A percentile compares a stretch with the other conserved stretches of the same genome.
phyloP scores from a whole-genome alignment of 2,888 invertebrate genomes.

The Tanypteryx hageni region DNA sequence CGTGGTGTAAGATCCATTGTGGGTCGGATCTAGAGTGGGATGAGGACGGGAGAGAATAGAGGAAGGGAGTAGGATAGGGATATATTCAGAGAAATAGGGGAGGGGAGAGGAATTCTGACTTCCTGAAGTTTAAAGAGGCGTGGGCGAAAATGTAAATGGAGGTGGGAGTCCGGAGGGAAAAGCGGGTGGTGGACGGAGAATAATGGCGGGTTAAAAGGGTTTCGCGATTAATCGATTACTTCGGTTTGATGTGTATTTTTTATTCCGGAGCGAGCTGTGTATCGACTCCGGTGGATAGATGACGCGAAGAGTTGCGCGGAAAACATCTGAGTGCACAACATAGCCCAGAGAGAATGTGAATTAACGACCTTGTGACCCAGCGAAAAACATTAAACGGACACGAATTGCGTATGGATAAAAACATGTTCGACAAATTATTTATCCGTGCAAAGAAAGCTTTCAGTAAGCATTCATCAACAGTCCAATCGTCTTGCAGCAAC shows the following conservation, averaged over 20 bases:
- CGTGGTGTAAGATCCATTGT: not conserved
- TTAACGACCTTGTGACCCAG: not conserved
- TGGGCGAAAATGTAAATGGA: not conserved
- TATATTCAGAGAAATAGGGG: not conserved
- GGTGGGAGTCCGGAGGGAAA: not conserved
- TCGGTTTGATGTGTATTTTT: conserved; percentile 16
- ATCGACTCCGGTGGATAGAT: not conserved
- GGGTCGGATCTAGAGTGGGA: not conserved
- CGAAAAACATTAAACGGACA: conserved; percentile 15
- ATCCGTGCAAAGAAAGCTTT: no score
- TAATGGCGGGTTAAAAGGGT: conserved; percentile 32
- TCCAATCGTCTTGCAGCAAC: no score
- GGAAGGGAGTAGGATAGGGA: not conserved
- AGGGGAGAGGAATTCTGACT: not conserved
- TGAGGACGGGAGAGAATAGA: not conserved
- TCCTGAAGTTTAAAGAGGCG: not conserved
- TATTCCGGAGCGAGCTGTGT: not conserved
- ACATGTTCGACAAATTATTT: conserved; percentile 6
- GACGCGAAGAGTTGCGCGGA: not conserved
- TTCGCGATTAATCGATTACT: conserved; percentile 28
- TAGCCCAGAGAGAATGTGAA: not conserved
- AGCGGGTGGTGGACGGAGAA: not conserved
- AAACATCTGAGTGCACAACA: not conserved
- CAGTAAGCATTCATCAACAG: no score
- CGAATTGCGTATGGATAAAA: not conserved